Base-by-base conservation (phyloP, 2,113 vertebrate species). In the Hyaena hyaena region DNA sequence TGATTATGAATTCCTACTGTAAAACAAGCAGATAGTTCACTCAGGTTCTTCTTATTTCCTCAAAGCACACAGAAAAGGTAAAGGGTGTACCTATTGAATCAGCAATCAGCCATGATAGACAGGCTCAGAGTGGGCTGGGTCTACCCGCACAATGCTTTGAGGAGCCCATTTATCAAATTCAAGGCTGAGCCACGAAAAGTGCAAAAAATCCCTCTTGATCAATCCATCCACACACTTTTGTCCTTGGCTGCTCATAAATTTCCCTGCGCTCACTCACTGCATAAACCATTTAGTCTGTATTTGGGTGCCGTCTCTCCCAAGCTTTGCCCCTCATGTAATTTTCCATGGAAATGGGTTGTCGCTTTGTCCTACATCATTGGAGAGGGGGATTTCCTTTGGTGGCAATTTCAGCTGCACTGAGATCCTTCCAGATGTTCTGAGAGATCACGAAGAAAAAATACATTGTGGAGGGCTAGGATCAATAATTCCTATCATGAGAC, bases 41-140 rank as follows among this genome's bases (percentile, higher is more conserved):
- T 79, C 24, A 16, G 65, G n/a, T 53, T 81, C 35, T 35, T 96
- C 94, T 81, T 73, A 65, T 93, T 93, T 90, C 24, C 43, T 89
- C 43, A 91, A 82, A 88, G 85, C 55, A 88, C 69, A 85, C 61
- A 10, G 17, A 97, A 84, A 6, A 43, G 9, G 31, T 19, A 43
- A 85, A 93, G 68, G 23, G n/a, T 23, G 8, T 24, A 50, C 33
- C 21, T 17, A 91, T 9, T 19, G 50, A 81, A 74, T 15, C 26
- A 96, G 61, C 48, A 61, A 33, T 77, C 35, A 73, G 31, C 8
- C 26, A n/a, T 31, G n/a, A 15, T 1, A 4, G 31, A 68, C 2
- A 26, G 15, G 61, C 73, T 73, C 48, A 7, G 14, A 65, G 19
- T 81, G 10, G 48, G 6, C 45, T 31, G 63, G 21, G 58, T 4